A percentile compares a stretch with the other conserved stretches of the same genome.
Conservation (phyloP, 2,113 vertebrate genomes). For the Aspidoscelis tigris region DNA sequence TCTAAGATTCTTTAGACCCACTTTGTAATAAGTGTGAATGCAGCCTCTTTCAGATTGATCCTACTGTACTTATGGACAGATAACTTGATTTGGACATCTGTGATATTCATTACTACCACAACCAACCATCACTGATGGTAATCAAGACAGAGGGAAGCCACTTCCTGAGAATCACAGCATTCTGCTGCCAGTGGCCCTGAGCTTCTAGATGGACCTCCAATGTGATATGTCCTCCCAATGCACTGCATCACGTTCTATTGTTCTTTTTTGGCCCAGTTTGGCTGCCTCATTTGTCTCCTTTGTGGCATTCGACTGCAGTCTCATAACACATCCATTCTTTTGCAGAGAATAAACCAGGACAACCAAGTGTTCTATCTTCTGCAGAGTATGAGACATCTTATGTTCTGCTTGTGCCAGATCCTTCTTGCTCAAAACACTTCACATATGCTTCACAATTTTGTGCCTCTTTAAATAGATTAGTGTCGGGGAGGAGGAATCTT, state of each 20-base stretch:
- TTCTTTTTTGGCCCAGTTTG: not conserved
- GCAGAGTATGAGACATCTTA: not conserved
- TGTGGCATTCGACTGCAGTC: not conserved
- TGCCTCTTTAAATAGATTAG: not conserved
- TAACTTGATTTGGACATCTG: too few species aligned
- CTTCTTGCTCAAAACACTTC: constrained; percentile 18
- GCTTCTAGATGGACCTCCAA: too few species aligned
- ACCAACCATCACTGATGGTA: too few species aligned
- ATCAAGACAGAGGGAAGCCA: too few species aligned
- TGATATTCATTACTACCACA: too few species aligned
- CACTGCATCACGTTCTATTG: not conserved
- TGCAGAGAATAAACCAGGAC: not conserved
- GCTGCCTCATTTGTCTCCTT: not conserved
- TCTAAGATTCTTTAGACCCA: too few species aligned
- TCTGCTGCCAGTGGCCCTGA: too few species aligned
- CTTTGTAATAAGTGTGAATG: too few species aligned
- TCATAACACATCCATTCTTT: not conserved
- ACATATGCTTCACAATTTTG: constrained; percentile 24
- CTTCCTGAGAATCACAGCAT: too few species aligned
- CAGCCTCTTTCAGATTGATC: too few species aligned
- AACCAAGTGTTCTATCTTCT: not conserved
- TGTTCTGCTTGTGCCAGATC: constrained; percentile 29
- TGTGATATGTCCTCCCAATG: too few species aligned
- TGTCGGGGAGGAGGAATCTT: constrained; percentile 13
- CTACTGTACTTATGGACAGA: too few species aligned